Conservation (phyloP, 2,797 vertebrate species). For the Intellagama lesueurii region DNA sequence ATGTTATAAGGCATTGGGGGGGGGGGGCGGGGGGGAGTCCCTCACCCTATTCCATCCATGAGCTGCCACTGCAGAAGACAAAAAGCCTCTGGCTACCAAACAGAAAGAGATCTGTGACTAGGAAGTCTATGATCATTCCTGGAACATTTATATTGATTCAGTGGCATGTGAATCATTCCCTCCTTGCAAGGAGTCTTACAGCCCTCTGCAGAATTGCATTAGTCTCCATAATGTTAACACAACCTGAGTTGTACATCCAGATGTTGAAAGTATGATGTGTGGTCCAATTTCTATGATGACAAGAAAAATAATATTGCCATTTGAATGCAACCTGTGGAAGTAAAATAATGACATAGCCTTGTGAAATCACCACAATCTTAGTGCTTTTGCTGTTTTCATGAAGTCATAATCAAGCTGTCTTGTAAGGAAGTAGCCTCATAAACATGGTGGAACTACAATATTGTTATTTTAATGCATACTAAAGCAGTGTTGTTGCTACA, state of each 20-base stretch:
- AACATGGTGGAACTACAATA: conserved; percentile 60
- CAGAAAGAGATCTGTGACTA: neutral
- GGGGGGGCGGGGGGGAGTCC: too few species aligned
- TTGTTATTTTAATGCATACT: conserved; percentile 62
- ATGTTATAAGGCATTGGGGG: neutral
- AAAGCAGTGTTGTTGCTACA: conserved; percentile 46
- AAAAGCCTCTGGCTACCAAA: neutral
- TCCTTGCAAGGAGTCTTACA: neutral
- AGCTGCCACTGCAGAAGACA: neutral
- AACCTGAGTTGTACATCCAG: neutral
- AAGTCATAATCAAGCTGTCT: conserved; percentile 72
- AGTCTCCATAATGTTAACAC: neutral
- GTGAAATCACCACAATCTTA: conserved; percentile 54
- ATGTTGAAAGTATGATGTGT: neutral
- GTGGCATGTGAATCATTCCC: neutral
- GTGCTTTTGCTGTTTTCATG: conserved; percentile 68
- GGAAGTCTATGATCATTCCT: neutral
- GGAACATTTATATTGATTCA: neutral
- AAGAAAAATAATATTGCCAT: conserved; percentile 20
- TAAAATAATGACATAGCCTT: conserved; percentile 63
- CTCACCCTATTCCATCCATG: too few species aligned
- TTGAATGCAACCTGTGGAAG: conserved; percentile 21
- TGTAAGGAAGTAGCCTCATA: conserved; percentile 69
- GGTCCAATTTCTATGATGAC: conserved; percentile 9
- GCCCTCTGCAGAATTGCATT: neutral